Evolutionary conservation across 2,797 vertebrate species (phyloP), one percentile per base, ranked within the genome.

Genomic region (Rhabdomys pumilio): DNA sequence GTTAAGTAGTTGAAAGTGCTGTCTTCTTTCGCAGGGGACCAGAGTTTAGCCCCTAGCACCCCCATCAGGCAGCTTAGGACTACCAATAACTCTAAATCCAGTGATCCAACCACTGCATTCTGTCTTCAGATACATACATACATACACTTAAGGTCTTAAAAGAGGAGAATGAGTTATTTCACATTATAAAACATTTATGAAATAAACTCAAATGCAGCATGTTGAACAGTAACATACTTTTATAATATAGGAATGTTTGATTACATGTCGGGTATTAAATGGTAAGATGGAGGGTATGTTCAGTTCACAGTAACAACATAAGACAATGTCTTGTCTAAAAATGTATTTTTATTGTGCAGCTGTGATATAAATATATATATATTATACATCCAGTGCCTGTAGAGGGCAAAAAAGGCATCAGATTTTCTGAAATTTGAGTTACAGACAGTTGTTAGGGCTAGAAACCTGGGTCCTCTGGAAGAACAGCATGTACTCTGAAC

Each of bases 201-300:
- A 59, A 83, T 94, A 34, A 44, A 72, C 34, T 72, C 67, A 72
- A 41, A 72, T 65, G 14, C 31, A 89, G 1, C 14, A 9, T 29
- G 84, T 86, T 63, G 29, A 77, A 22, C 6, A 82, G 82, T 63
- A 73, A 34, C 26, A 84, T 61, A 14, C 67, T 80, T 79, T 86
- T 14, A 59, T 75, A 55, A 41, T 67, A 92, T 67, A 92, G 2
- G n/a, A 38, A 91, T 94, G 47, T 57, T 65, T 79, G 61, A 55
- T 55, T 84, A 79, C 57, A 7, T 77, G n/a, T 63, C 92, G 55
- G 22, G 3, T 89, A 77, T 88, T 93, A 88, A 29, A 29, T 93
- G 38, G 65, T 77, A 92, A 88, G 63, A 75, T 0, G 6, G 83
- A 89, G n/a, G 24, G 55, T 88, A n/a, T 73, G 26, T 90, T 94